Evolutionary conservation across 2,888 invertebrate species (phyloP).

Genomic region (Dimorphilus gyrociliatus): DNA sequence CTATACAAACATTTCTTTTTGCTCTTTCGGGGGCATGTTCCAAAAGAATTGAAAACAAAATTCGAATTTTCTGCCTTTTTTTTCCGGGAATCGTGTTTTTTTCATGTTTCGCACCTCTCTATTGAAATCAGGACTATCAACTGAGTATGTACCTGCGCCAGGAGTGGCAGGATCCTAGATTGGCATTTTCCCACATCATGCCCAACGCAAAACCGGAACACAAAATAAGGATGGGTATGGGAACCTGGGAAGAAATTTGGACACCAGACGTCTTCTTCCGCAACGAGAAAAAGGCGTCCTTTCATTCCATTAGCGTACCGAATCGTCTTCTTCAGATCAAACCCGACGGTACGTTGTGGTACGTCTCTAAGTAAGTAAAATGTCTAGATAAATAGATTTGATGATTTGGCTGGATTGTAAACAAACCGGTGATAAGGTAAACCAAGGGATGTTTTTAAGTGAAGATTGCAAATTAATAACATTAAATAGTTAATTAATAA

Average conservation of each 20-base stretch:
- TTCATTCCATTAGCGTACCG: conserved; percentile 13
- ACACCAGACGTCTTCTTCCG: conserved; percentile 14
- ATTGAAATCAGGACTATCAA: conserved; percentile 62
- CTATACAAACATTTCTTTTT: too few species aligned
- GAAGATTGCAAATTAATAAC: too few species aligned
- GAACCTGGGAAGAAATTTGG: conserved; percentile 12
- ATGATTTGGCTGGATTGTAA: too few species aligned
- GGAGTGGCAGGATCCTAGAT: conserved; percentile 74
- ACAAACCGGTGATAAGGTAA: too few species aligned
- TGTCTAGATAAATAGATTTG: too few species aligned
- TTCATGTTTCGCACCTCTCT: too few species aligned
- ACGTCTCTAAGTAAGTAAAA: conserved; percentile 16
- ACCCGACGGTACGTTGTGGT: conserved; percentile 12
- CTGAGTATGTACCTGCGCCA: conserved; percentile 82
- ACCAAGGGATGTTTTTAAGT: too few species aligned
- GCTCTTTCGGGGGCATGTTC: too few species aligned
- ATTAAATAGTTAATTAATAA: too few species aligned
- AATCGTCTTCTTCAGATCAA: conserved; percentile 12
- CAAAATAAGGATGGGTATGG: conserved; percentile 10
- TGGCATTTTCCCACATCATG: conserved; percentile 27
- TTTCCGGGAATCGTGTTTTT: too few species aligned
- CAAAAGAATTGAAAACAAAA: too few species aligned
- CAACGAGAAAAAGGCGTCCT: conserved; percentile 14
- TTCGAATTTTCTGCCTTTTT: too few species aligned
- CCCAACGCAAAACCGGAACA: conserved; percentile 4